These are phyloP conservation scores for Diadegma fenestrale DNA, from an alignment of 2,888 invertebrate species.

Conservation along the genomic window DNA sequence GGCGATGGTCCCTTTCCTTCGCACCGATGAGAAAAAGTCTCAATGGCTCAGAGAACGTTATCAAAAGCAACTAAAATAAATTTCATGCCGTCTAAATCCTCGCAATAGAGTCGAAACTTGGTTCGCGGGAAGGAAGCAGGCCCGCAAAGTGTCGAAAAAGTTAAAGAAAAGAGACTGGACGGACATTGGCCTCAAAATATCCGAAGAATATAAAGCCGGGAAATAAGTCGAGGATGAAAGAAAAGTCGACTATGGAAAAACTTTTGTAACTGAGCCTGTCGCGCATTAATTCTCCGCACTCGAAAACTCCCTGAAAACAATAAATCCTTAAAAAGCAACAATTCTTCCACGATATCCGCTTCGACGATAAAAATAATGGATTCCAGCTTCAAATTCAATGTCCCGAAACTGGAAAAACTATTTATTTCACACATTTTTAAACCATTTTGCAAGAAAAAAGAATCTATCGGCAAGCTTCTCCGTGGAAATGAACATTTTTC, in stretches of 20 bases:
- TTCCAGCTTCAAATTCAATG: not conserved
- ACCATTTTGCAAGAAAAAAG: not conserved
- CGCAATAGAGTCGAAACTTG: slow-evolving; percentile 57
- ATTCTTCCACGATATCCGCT: slow-evolving; percentile 46
- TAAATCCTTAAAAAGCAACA: slow-evolving; percentile 61
- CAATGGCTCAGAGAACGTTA: slow-evolving; percentile 17
- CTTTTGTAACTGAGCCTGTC: slow-evolving; percentile 54
- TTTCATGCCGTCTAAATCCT: slow-evolving; percentile 45
- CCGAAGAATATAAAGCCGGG: slow-evolving; percentile 46
- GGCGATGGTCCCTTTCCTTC: not conserved
- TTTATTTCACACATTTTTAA: not conserved
- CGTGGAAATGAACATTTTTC: not conserved
- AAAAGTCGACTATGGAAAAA: slow-evolving; percentile 59
- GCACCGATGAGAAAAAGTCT: slow-evolving; percentile 26
- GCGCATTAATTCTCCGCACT: slow-evolving; percentile 55
- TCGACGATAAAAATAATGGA: slow-evolving; percentile 30
- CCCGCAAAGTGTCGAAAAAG: slow-evolving; percentile 44
- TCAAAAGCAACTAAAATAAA: slow-evolving; percentile 36
- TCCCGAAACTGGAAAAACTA: not conserved
- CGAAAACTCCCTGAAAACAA: slow-evolving; percentile 58
- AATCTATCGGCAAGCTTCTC: not conserved
- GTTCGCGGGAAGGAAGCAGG: not conserved
- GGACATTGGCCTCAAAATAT: slow-evolving; percentile 53
- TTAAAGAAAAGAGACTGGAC: slow-evolving; percentile 37
- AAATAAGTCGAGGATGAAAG: not conserved